Evolutionary conservation across 2,888 invertebrate genomes (phyloP).

Genomic region (Syritta pipiens): DNA sequence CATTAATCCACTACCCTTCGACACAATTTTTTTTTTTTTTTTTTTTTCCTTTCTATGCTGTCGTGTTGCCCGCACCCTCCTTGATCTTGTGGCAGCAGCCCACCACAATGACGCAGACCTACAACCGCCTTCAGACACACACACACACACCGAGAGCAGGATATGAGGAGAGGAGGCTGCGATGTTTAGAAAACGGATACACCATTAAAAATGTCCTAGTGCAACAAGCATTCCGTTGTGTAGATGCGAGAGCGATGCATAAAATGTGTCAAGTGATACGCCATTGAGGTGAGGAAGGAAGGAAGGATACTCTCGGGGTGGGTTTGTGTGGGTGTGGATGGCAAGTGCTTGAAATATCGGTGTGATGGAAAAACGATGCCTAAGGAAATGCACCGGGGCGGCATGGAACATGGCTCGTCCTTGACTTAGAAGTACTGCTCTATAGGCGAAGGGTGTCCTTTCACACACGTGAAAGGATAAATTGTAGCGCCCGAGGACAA

Average conservation of each 20-base stretch:
- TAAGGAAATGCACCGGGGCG: conserved; percentile 58
- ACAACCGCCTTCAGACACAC: conserved; percentile 28
- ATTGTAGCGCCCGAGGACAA: conserved; percentile 56
- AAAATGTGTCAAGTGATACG: conserved; percentile 66
- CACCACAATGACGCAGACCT: conserved; percentile 27
- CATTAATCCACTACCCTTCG: conserved; percentile 40
- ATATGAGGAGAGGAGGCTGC: conserved; percentile 16
- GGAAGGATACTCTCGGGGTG: neutral
- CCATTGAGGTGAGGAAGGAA: conserved; percentile 62
- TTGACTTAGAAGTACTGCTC: conserved; percentile 52
- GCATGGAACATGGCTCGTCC: conserved; percentile 44
- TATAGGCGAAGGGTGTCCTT: conserved; percentile 30
- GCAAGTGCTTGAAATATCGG: conserved; percentile 60
- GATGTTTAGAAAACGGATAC: conserved; percentile 44
- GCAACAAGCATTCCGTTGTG: conserved; percentile 61
- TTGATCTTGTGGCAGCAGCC: conserved; percentile 51
- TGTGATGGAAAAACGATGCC: conserved; percentile 37
- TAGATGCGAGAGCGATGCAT: conserved; percentile 37
- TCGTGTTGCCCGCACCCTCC: conserved; percentile 8
- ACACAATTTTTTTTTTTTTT: neutral
- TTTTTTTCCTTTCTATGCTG: neutral
- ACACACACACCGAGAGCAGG: conserved; percentile 1
- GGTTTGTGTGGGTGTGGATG: conserved; percentile 2
- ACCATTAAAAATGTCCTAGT: conserved; percentile 62
- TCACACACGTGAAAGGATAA: conserved; percentile 44